Conservation (phyloP, 2,113 vertebrate genomes). For the Hemicordylus capensis region DNA sequence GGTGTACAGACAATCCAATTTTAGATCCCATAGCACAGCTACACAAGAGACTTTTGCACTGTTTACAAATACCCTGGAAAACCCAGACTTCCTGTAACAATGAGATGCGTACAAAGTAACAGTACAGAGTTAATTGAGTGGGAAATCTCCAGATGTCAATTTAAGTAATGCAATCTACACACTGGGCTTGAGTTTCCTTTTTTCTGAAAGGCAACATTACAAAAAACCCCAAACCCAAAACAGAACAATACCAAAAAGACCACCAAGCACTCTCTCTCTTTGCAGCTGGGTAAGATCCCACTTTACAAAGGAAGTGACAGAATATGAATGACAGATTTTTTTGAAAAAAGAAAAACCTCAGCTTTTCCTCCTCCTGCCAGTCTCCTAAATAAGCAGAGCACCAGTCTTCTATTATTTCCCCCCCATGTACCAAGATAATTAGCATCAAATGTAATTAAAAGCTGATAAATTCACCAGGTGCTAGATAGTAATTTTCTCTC, state of each 20-base stretch:
- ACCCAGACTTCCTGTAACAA: neutral
- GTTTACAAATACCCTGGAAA: fast-evolving
- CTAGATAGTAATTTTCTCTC: slow-evolving; percentile 15
- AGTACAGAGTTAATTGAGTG: neutral
- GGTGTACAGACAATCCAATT: too few species aligned
- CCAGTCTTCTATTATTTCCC: neutral
- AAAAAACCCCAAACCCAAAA: neutral
- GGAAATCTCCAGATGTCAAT: neutral
- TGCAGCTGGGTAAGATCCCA: neutral
- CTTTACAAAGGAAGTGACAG: neutral
- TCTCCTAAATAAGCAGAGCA: neutral
- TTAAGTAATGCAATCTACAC: neutral
- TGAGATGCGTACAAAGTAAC: fast-evolving
- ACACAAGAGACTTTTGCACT: neutral
- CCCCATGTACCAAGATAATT: neutral
- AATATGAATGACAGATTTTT: neutral
- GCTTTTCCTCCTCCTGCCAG: neutral
- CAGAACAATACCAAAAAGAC: neutral
- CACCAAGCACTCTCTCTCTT: neutral
- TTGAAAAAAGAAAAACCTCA: neutral
- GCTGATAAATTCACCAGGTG: slow-evolving; percentile 14
- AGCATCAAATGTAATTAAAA: slow-evolving; percentile 10
- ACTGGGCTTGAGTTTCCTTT: neutral
- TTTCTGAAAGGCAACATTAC: neutral
- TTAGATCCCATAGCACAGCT: too few species aligned